Base-by-base conservation (phyloP, 2,797 vertebrate species). In the Pempheris klunzingeri region DNA sequence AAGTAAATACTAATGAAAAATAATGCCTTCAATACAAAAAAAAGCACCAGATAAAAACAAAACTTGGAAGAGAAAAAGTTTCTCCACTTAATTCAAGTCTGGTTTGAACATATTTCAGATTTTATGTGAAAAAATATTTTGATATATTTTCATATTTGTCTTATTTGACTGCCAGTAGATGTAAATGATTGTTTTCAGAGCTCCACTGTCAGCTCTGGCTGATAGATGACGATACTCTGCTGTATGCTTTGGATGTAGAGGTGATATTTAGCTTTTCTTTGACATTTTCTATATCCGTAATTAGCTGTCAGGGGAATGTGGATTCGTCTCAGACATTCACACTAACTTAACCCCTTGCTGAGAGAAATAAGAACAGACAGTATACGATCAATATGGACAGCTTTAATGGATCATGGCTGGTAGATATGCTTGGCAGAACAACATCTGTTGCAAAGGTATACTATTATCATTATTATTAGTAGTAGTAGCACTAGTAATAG, bases 271-370 rank as follows among this genome's bases (percentile, higher is more conserved):
- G 39, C 12, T 66, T 77, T 12, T 38, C 10, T 71, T 26, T 70
- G 11, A 73, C 34, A 53, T 72, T 55, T 78, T 53, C 14, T 39
- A n/a, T 55, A 72, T 9, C 22, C 28, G 28, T 61, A 78, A 78
- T 78, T 32, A 82, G 62, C 52, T 20, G n/a, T 64, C 38, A 66
- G 70, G 38, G 65, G 44, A 52, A 20, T 1, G 28, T 41, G 13
- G 11, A 18, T 57, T 49, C 6, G 44, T 44, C 57, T 61, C 13
- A 60, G n/a, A 13, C 30, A 3, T 6, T 20, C 3, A 11, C 24
- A 36, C 7, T 34, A 34, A 30, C 52, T 36, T 49, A 53, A 63
- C 4, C 26, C 53, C 36, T 5, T 30, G 11, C 10, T 44, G 30
- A 3, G 39, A 73, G 22, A 54, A 47, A 46, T 39, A 32, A 9